Conservation (phyloP, 1,140 invertebrate species). For the Holotrichia oblita region DNA sequence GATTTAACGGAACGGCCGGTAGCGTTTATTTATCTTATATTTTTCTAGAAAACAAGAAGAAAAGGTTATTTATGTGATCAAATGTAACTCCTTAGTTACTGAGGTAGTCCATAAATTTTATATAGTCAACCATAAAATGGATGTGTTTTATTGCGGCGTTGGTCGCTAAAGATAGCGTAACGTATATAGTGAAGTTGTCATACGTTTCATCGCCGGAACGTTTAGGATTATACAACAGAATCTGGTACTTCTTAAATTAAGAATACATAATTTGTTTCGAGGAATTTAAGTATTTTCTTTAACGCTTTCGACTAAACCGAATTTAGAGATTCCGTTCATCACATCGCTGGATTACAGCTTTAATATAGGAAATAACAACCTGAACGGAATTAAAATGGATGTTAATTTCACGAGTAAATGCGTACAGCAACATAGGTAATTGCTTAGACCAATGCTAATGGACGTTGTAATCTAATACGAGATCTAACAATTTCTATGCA, state of each 20-base stretch:
- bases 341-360: too few relatives aligned
- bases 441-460: not conserved
- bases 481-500: not conserved
- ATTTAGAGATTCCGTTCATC: too few relatives aligned
- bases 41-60: slow-evolving; percentile 22
- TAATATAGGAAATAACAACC: too few relatives aligned
- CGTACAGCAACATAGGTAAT: not conserved
- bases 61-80: slow-evolving; percentile 23
- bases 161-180: slow-evolving; percentile 1
- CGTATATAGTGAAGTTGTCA: not conserved
- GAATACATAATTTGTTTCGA: not conserved
- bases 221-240: not conserved
- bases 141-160: slow-evolving; percentile 16
- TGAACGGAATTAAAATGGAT: not conserved
- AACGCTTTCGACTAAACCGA: not conserved
- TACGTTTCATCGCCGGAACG: not conserved
- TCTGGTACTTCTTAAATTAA: not conserved
- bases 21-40: slow-evolving; percentile 30
- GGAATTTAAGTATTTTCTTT: not conserved
- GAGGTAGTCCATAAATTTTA: slow-evolving; percentile 22
- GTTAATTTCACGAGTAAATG: slow-evolving; percentile 3
- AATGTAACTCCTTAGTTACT: slow-evolving; percentile 5
- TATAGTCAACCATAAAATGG: slow-evolving; percentile 25
- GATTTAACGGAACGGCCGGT: not conserved
- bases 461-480: not conserved